These are phyloP conservation scores for Aleiodes leptofemur DNA, from an alignment of 2,888 invertebrate genomes.

Conservation along the genomic window DNA sequence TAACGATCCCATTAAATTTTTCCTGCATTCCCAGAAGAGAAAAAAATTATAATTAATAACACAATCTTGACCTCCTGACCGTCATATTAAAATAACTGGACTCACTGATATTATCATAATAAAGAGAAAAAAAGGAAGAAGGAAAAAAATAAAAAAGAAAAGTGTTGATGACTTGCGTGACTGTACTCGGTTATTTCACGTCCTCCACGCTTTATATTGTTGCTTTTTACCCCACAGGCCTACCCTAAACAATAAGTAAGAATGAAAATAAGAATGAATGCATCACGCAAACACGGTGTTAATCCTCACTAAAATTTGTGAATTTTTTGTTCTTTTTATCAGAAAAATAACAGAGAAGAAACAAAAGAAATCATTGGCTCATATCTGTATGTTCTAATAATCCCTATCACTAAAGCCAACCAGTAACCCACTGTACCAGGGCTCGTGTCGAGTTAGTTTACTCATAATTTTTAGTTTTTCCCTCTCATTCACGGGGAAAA, in stretches of 20 bases:
- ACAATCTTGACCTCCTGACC: constrained; percentile 56
- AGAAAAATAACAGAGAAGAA: not conserved
- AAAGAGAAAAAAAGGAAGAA: not conserved
- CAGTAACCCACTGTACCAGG: constrained; percentile 45
- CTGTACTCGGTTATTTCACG: constrained; percentile 43
- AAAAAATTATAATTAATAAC: constrained; percentile 4
- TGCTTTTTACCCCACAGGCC: not conserved
- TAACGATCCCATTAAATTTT: not conserved
- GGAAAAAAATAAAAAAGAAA: not conserved
- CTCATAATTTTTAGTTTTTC: constrained; percentile 17
- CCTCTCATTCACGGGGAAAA: not conserved
- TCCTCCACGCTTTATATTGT: constrained; percentile 39
- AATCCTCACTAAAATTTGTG: constrained; percentile 26
- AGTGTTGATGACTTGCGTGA: constrained; percentile 55
- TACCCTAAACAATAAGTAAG: constrained; percentile 18
- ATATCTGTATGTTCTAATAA: not conserved
- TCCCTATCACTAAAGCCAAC: not conserved
- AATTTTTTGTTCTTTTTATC: not conserved
- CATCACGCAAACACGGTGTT: constrained; percentile 58
- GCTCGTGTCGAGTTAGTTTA: constrained; percentile 44
- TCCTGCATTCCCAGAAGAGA: not conserved
- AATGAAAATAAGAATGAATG: constrained; percentile 41
- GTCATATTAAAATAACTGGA: constrained; percentile 53
- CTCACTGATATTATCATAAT: constrained; percentile 35
- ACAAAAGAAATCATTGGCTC: not conserved